Conservation (phyloP, 2,797 vertebrate genomes). For the Protosalanx chinensis region DNA sequence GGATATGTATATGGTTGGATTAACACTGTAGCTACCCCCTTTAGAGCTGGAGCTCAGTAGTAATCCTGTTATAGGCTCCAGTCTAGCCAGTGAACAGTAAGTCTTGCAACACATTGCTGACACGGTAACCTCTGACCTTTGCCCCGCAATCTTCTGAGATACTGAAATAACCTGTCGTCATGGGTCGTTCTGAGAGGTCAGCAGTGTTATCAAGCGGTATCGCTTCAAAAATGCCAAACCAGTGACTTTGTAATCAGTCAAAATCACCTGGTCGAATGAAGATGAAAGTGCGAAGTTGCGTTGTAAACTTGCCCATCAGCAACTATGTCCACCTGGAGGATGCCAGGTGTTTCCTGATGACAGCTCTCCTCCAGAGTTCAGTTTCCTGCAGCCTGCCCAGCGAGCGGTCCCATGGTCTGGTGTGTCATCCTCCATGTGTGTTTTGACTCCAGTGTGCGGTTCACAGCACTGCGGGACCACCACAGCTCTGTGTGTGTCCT, state of each 20-base stretch:
- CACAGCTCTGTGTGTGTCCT: conserved; percentile 33
- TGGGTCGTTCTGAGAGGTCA: conserved; percentile 22
- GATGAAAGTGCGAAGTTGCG: conserved; percentile 6
- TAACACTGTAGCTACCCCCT: not conserved
- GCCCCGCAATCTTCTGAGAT: not conserved
- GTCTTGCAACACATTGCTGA: conserved; percentile 14
- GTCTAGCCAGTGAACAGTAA: conserved; percentile 41
- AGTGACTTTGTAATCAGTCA: conserved; percentile 9
- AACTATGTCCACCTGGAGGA: conserved; percentile 38
- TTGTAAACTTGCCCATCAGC: conserved; percentile 30
- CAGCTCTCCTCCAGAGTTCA: conserved; percentile 28
- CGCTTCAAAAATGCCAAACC: not conserved
- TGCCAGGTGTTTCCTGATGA: conserved; percentile 66
- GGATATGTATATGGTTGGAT: not conserved
- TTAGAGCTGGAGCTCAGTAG: not conserved
- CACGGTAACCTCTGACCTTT: not conserved
- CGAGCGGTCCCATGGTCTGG: conserved; percentile 21
- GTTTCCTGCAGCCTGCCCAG: conserved; percentile 39
- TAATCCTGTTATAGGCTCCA: not conserved
- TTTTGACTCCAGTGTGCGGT: conserved; percentile 55
- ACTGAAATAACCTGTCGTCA: conserved; percentile 37
- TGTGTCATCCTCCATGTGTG: conserved; percentile 50
- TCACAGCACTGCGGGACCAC: conserved; percentile 45
- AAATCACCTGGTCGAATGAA: not conserved
- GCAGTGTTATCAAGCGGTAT: not conserved